phyloP scores from a whole-genome alignment of 2,888 invertebrate species.

The Oligia latruncula region DNA sequence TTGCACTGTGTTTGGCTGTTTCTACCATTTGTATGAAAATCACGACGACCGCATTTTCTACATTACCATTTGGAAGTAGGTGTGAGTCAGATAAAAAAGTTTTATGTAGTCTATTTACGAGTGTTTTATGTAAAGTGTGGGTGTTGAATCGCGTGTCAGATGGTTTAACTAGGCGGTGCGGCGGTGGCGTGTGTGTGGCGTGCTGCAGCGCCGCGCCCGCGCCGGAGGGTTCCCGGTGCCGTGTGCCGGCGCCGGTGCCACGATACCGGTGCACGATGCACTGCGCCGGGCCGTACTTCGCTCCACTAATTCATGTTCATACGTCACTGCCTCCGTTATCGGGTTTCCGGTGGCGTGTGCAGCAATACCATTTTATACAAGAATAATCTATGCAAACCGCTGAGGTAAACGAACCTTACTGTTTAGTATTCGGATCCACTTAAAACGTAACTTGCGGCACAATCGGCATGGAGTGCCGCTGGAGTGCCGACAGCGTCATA shows the following conservation, averaged over 20 bases:
- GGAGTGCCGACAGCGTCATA: slow-evolving; percentile 38
- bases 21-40: slow-evolving; percentile 59
- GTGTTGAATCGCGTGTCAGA: slow-evolving; percentile 75
- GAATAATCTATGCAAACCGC: slow-evolving; percentile 74
- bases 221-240: slow-evolving; percentile 34
- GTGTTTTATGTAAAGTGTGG: slow-evolving; percentile 74
- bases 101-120: slow-evolving; percentile 73
- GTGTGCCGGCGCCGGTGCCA: slow-evolving; percentile 30
- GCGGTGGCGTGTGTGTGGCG: slow-evolving; percentile 36
- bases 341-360: slow-evolving; percentile 78
- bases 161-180: slow-evolving; percentile 51
- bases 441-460: slow-evolving; percentile 42
- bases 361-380: slow-evolving; percentile 66
- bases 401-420: slow-evolving; percentile 72
- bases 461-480: slow-evolving; percentile 37
- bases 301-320: slow-evolving; percentile 73
- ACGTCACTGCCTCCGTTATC: slow-evolving; percentile 77
- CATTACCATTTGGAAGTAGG: slow-evolving; percentile 64
- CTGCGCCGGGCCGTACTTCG: slow-evolving; percentile 52
- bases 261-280: slow-evolving; percentile 60
- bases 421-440: slow-evolving; percentile 68
- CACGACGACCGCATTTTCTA: slow-evolving; percentile 65
- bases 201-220: slow-evolving; percentile 34
- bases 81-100: slow-evolving; percentile 69
- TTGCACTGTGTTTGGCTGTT: slow-evolving; percentile 55